Evolutionary conservation across 2,888 invertebrate species (phyloP).

Genomic region (Heliconius ismenius): DNA sequence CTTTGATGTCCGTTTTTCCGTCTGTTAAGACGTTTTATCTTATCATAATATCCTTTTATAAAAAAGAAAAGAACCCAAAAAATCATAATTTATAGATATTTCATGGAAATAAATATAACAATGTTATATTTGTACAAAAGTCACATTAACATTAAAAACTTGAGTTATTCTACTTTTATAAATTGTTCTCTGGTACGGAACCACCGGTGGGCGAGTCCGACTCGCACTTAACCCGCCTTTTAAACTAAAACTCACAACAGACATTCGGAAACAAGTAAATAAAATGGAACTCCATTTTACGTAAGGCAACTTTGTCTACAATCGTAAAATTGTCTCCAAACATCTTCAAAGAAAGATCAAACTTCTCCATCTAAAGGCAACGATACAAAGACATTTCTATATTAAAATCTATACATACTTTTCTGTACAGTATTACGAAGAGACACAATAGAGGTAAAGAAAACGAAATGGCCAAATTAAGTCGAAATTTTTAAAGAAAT

Average conservation of each 20-base stretch:
- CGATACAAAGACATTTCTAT: slow-evolving; percentile 46
- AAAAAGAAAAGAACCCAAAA: too few relatives aligned
- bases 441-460: slow-evolving; percentile 36
- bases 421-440: slow-evolving; percentile 33
- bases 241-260: slow-evolving; percentile 31
- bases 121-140: too few relatives aligned
- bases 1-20: too few relatives aligned
- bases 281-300: slow-evolving; percentile 40
- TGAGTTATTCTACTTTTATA: too few relatives aligned
- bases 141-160: too few relatives aligned
- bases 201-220: too few relatives aligned
- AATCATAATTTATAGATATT: too few relatives aligned
- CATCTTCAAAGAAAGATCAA: slow-evolving; percentile 44
- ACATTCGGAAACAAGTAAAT: slow-evolving; percentile 37
- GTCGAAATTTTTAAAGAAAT: slow-evolving; percentile 17
- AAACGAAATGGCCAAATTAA: slow-evolving; percentile 28
- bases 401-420: slow-evolving; percentile 46
- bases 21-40: too few relatives aligned
- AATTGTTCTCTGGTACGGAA: too few relatives aligned
- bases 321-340: slow-evolving; percentile 44
- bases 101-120: too few relatives aligned
- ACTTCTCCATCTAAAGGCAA: slow-evolving; percentile 44
- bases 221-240: neutral
- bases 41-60: too few relatives aligned
- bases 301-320: slow-evolving; percentile 43